Base-by-base conservation (phyloP, 2,888 invertebrate genomes). In the Onthophagus sagittarius region DNA sequence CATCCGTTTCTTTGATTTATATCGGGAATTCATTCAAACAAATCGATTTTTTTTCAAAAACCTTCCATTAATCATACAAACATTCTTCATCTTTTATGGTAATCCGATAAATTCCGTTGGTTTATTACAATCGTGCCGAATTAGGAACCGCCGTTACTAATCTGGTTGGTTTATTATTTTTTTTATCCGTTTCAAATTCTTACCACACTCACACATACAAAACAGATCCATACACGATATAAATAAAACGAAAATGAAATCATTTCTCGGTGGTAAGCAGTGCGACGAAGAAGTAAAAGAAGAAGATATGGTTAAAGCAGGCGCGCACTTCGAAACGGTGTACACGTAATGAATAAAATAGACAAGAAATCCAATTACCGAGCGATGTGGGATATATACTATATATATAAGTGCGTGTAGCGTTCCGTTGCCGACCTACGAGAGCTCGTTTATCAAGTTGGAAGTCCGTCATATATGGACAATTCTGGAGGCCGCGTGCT, bases 391-490 rank as follows among this genome's bases (percentile, higher is more conserved):
- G 32, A 67, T 67, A 53, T 53, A 53, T 11, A 53, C 9, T 53
- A 53, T 53, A 53, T 53, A 53, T 53, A 67, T 67, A 67, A 67
- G 67, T 67, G 67, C 32, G 32, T 67, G 67, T 23, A 23, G 67
- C 32, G 32, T 67, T 67, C 67, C 67, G 15, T 15, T 23, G 23
- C 39, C 39, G 39, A 53, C 39, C 9, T 81, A 78, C 79, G 76
- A 74, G 23, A 23, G 77, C 77, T 78, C 79, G 77, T 80, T 80
- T 80, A 81, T 81, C 80, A 80, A 78, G 74, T 77, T 75, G 77
- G 75, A 77, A 76, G 76, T 76, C 77, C 72, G 75, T 79, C 80
- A 76, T 80, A 81, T 81, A 81, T 79, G 81, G 81, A 77, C 79
- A 81, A 79, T 79, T 79, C 78, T 78, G 76, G 78, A 79, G 78